These are phyloP conservation scores for Calliscelio sp. DNA, from an alignment of 2,888 invertebrate species.

Conservation along the genomic window DNA sequence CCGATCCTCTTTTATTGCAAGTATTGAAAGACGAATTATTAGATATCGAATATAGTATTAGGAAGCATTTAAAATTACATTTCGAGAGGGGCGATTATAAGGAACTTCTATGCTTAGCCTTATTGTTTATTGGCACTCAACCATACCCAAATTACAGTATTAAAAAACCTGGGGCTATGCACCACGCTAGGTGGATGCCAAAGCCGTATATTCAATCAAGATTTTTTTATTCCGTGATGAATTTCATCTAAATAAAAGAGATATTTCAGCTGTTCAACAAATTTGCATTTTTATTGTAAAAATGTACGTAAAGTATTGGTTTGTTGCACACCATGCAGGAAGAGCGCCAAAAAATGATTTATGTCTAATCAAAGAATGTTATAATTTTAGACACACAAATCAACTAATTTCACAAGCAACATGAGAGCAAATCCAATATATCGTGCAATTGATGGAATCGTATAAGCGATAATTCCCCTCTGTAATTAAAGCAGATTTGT, in stretches of 20 bases:
- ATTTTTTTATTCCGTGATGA: constrained; percentile 6
- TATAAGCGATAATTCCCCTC: neutral
- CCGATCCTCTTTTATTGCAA: too few species aligned
- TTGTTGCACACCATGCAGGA: neutral
- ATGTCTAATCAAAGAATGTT: neutral
- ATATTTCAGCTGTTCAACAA: constrained; percentile 3
- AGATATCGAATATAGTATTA: constrained; percentile 8
- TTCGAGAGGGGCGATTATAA: too few species aligned
- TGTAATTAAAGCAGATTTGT: neutral
- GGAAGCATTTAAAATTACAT: too few species aligned
- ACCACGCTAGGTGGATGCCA: constrained; percentile 7
- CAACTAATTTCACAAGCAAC: too few species aligned
- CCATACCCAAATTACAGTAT: constrained; percentile 7
- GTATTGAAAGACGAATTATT: neutral
- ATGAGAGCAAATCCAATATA: constrained; percentile 18
- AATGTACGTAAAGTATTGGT: constrained; percentile 22
- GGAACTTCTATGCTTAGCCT: constrained; percentile 3
- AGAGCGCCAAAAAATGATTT: constrained; percentile 31
- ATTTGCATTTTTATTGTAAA: constrained; percentile 23
- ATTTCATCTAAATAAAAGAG: constrained; percentile 3
- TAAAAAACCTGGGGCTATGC: constrained; percentile 6
- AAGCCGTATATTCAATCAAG: constrained; percentile 9
- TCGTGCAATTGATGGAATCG: constrained; percentile 17
- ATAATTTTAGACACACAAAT: neutral
- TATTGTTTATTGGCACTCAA: constrained; percentile 29